Base-by-base conservation (phyloP, 2,888 invertebrate species). In the Drosophila borealis region DNA sequence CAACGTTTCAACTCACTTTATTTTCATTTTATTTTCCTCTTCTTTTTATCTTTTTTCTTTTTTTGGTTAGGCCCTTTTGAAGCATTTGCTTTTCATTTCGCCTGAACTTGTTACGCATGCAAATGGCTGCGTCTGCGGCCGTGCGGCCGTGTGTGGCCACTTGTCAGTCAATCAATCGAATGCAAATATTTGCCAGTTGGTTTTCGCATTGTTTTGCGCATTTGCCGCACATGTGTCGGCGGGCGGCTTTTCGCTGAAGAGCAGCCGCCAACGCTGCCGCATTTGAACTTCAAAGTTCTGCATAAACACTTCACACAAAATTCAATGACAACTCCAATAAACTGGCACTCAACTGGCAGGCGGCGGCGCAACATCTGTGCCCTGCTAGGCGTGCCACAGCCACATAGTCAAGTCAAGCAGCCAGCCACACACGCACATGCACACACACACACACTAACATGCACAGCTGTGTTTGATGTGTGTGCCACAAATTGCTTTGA, bases 101-200 rank as follows among this genome's bases (percentile, higher is more conserved):
- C 53, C 66, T 34, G 41, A 66, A 71, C 56, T 60, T 25, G 46
- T 63, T 48, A 56, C 44, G 6, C 44, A 51, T 29, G 56, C 49
- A 37, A 60, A 42, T 49, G 45, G 46, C 49, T 36, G 36, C 13
- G 36, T 11, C 36, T 36, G 13, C 10, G 36, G 4, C 36, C n/a
- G n/a, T 36, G 36, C 4, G 36, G 13, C 36, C 13, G 36, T 13
- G 56, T 59, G 62, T 29, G 70, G 64, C 70, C 70, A 71, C 83
- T 81, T 83, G 70, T 63, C 76, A 87, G 86, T 69, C 70, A 81
- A 88, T 83, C 88, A 83, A 83, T 85, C 80, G 74, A 64, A 85
- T 83, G 88, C 74, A 88, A 88, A 84, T 81, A 81, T 85, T 79
- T 81, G 62, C 14, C 70, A 78, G 57, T 67, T 54, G 50, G 51